Evolutionary conservation across 2,113 vertebrate species (phyloP), one percentile per base, ranked within the genome.

Genomic region (Passer domesticus): DNA sequence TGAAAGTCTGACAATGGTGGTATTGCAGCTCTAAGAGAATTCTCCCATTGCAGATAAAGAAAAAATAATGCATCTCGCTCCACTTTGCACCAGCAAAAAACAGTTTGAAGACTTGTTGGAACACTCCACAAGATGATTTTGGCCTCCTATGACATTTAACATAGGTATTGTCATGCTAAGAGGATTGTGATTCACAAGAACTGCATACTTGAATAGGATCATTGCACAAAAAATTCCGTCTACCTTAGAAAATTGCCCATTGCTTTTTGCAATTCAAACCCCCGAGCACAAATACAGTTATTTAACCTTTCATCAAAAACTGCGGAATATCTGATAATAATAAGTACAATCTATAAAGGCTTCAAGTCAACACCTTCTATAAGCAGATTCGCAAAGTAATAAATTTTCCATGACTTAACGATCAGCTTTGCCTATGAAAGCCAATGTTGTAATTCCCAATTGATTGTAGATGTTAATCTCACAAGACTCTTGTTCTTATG

Each of bases 381-480:
- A 97, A 87, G 93, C 87, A 97, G 91, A 91, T 96, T 53, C 97
- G 92, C 84, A 92, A 82, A 78, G 94, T 87, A 96, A 97, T 97
- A 97, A 90, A 95, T 98, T 97, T 96, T 93, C 79, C 80, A 91
- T 91, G 95, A 94, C 89, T 95, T 96, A 97, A 97, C 59, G 86
- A 97, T 96, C 97, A 92, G 95, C 89, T 92, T 91, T 74, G 84
- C 92, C 94, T 95, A 94, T 92, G 92, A 97, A 96, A 97, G 92
- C 94, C 94, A 94, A 96, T 94, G 94, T 77, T 95, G 96, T 98
- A 97, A 98, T 97, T 97, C 97, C 96, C 97, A 97, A 97, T 97
- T 97, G 97, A 98, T 97, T 96, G 95, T 96, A 96, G 97, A 98
- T 98, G 96, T 97, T 97, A 97, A 98, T 98, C 97, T 97, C 92